A percentile compares a stretch with the other conserved stretches of the same genome.
Evolutionary conservation across 2,888 invertebrate genomes (phyloP).

Genomic region (Rhimphoctona megacephalus): DNA sequence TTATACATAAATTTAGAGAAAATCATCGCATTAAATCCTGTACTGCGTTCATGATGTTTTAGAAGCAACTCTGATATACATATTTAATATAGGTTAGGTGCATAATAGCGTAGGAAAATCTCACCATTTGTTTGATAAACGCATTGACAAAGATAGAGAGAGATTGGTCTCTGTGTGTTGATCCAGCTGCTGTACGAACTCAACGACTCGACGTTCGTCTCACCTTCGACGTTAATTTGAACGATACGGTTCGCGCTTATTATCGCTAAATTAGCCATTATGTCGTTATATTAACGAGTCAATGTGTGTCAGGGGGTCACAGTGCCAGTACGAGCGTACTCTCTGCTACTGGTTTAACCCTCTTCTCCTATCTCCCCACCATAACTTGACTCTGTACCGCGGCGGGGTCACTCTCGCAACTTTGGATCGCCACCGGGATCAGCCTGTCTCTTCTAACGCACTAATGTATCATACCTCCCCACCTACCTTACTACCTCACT

Average conservation of each 20-base stretch:
- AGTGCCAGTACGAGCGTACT: slow-evolving; percentile 61
- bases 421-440: slow-evolving; percentile 34
- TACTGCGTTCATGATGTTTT: too few species aligned
- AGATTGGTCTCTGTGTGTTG: slow-evolving; percentile 1
- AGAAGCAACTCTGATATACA: too few species aligned
- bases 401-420: slow-evolving; percentile 22
- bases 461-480: slow-evolving; percentile 22
- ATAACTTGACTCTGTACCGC: neutral
- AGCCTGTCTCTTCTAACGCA: slow-evolving; percentile 48
- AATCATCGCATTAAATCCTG: too few species aligned
- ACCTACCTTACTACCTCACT: neutral
- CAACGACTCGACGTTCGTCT: slow-evolving; percentile 75
- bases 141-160: slow-evolving; percentile 13
- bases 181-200: slow-evolving; percentile 7
- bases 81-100: neutral
- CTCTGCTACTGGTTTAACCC: slow-evolving; percentile 41
- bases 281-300: slow-evolving; percentile 85
- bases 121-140: slow-evolving; percentile 1
- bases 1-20: too few species aligned
- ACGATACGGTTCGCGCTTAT: slow-evolving; percentile 83
- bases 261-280: slow-evolving; percentile 85
- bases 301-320: slow-evolving; percentile 84
- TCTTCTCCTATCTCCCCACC: slow-evolving; percentile 43
- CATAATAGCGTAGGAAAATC: slow-evolving; percentile 17
- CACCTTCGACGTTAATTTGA: slow-evolving; percentile 85